phyloP scores from a whole-genome alignment of 2,888 invertebrate species.

The Fragum sueziense region DNA sequence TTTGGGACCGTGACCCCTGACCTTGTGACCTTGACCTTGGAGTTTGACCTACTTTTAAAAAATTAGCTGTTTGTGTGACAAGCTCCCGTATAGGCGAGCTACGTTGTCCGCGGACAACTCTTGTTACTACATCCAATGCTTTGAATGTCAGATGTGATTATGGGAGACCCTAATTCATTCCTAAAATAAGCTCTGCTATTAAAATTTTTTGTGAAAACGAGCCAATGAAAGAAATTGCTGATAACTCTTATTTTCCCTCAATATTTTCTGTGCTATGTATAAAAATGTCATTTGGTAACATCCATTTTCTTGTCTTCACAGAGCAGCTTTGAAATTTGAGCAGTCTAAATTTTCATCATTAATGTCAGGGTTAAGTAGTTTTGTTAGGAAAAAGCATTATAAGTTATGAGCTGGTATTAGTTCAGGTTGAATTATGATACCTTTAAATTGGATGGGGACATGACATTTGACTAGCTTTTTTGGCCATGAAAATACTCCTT shows the following conservation, averaged over 20 bases:
- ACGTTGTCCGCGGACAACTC: too few relatives aligned
- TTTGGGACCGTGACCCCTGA: too few relatives aligned
- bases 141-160: neutral
- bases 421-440: neutral
- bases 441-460: neutral
- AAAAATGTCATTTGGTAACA: too few relatives aligned
- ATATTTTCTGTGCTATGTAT: neutral
- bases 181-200: neutral
- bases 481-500: neutral
- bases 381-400: neutral
- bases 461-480: neutral
- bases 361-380: neutral
- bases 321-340: too few relatives aligned
- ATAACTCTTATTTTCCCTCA: neutral
- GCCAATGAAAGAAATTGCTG: neutral
- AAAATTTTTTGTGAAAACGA: neutral
- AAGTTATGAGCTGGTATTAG: neutral
- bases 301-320: too few relatives aligned
- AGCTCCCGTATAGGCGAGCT: too few relatives aligned
- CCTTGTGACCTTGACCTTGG: too few relatives aligned
- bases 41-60: too few relatives aligned
- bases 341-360: too few relatives aligned
- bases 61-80: too few relatives aligned
- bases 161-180: neutral
- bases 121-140: too few relatives aligned